Evolutionary conservation across 1,140 invertebrate species (phyloP).

Genomic region (Latrodectus geometricus): DNA sequence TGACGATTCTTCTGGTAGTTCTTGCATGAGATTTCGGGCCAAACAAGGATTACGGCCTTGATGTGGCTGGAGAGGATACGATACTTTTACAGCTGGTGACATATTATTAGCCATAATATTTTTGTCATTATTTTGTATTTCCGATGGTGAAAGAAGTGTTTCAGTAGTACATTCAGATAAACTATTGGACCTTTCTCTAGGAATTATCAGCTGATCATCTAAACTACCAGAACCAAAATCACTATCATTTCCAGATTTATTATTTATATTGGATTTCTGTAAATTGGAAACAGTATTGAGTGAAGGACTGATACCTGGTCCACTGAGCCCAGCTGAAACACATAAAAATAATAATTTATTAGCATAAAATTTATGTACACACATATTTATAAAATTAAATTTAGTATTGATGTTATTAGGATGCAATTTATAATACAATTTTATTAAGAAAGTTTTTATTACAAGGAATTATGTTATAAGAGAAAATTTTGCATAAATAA

Average conservation of each 20-base stretch:
- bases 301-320: conserved; percentile 22
- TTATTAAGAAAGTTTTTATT: no score
- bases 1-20: conserved; percentile 74
- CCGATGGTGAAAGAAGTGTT: conserved; percentile 49
- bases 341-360: neutral
- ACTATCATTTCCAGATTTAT: conserved; percentile 26
- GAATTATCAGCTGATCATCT: conserved; percentile 30
- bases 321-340: conserved; percentile 28
- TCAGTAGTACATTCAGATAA: conserved; percentile 53
- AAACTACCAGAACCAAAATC: conserved; percentile 4
- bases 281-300: conserved; percentile 28
- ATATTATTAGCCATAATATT: conserved; percentile 36
- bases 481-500: no score
- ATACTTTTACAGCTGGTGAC: conserved; percentile 65
- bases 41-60: conserved; percentile 90
- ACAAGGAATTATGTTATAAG: no score
- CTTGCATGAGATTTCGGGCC: conserved; percentile 82
- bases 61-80: conserved; percentile 77
- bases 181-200: conserved; percentile 38
- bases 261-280: conserved; percentile 11
- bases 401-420: neutral
- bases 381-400: no score
- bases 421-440: no score
- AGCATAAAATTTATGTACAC: no score
- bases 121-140: conserved; percentile 53